Evolutionary conservation across 2,113 vertebrate species (phyloP).

Genomic region (Brevimyrus niger): DNA sequence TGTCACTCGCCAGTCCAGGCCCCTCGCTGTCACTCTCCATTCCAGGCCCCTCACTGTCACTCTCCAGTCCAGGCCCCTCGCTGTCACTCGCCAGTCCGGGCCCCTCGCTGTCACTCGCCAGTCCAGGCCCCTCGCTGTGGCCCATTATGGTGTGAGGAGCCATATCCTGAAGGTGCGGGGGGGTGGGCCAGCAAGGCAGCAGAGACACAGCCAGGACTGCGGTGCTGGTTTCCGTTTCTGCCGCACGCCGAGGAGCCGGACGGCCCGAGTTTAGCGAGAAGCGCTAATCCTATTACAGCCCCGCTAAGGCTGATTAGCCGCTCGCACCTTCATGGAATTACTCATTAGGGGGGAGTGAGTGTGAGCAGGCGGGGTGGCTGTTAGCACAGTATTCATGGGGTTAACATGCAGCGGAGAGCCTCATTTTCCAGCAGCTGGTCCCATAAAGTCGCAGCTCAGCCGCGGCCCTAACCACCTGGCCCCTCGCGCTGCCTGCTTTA

Average conservation of each 20-base stretch:
- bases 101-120: too few species aligned
- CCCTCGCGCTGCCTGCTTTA: slow-evolving; percentile 43
- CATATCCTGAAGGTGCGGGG: background rate
- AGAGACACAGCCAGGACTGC: background rate
- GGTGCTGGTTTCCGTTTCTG: background rate
- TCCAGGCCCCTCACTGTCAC: too few species aligned
- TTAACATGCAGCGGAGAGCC: background rate
- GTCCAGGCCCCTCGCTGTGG: background rate
- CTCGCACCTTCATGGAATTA: slow-evolving; percentile 2
- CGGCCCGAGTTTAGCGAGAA: background rate
- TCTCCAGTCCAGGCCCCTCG: too few species aligned
- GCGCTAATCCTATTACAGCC: background rate
- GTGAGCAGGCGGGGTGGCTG: background rate
- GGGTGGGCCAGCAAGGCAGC: background rate
- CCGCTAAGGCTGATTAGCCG: background rate
- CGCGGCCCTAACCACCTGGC: background rate
- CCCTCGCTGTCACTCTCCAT: too few species aligned
- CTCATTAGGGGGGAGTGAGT: background rate
- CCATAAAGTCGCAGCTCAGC: background rate
- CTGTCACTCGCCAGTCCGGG: too few species aligned
- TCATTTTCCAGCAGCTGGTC: background rate
- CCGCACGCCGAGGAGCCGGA: background rate
- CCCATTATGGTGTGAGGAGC: background rate
- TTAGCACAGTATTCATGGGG: background rate
- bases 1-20: too few species aligned